Evolutionary conservation across 2,113 vertebrate genomes (phyloP).

Genomic region (Setophaga coronata): DNA sequence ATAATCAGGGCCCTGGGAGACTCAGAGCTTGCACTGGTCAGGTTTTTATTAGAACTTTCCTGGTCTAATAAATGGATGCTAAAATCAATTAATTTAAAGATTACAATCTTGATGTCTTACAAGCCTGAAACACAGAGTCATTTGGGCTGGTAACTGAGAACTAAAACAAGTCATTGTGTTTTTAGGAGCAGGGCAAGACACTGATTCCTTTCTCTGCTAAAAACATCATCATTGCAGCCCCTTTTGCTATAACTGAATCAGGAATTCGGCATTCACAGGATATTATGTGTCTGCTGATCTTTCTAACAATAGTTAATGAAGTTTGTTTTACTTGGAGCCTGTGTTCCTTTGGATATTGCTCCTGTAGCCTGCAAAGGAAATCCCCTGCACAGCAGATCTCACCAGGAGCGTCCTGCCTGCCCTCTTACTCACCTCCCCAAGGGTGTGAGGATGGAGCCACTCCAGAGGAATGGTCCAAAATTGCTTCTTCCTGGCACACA

Average conservation of each 20-base stretch:
- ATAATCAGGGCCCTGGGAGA: background rate
- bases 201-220: background rate
- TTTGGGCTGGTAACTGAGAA: background rate
- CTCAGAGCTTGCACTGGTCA: background rate
- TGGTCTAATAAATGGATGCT: background rate
- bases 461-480: background rate
- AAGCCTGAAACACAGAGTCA: background rate
- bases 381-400: background rate
- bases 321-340: slow-evolving; percentile 4
- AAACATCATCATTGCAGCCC: background rate
- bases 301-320: background rate
- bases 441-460: background rate
- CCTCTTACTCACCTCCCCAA: background rate
- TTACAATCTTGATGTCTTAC: background rate
- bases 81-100: background rate
- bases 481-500: background rate
- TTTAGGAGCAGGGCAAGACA: background rate
- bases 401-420: accelerated
- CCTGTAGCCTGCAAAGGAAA: background rate
- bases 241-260: background rate
- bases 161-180: background rate
- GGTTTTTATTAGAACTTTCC: background rate
- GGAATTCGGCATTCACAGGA: background rate
- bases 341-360: background rate
- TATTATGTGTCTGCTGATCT: background rate